A percentile compares a stretch with the other conserved stretches of the same genome.
These are phyloP conservation scores for Coccyzus lansbergi DNA, from an alignment of 2,797 vertebrate genomes.

Conservation along the genomic window DNA sequence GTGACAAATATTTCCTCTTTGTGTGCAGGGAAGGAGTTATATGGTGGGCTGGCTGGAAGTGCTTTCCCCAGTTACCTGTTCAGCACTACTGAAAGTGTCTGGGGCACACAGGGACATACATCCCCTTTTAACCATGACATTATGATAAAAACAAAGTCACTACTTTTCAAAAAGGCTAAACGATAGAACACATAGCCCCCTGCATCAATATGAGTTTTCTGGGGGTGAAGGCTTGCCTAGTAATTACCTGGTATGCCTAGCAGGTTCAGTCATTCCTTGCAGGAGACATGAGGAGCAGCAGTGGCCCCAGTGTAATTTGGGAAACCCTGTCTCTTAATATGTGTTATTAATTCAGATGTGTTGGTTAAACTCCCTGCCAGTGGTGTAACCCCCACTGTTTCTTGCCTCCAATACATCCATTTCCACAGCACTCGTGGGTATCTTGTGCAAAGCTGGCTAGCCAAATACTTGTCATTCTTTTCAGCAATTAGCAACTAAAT, in stretches of 20 bases:
- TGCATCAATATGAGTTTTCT: not conserved
- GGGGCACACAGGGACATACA: not conserved
- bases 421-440: fast-evolving
- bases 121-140: not conserved
- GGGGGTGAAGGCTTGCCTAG: not conserved
- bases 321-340: not conserved
- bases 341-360: not conserved
- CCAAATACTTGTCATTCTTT: not conserved
- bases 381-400: not conserved
- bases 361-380: not conserved
- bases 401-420: not conserved
- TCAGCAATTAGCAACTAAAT: not conserved
- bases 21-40: not conserved
- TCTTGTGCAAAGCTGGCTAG: not conserved
- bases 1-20: conserved; percentile 17
- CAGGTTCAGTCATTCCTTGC: not conserved
- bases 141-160: not conserved
- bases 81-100: not conserved
- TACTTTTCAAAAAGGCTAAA: not conserved
- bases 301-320: not conserved
- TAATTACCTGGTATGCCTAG: not conserved
- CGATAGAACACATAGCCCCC: not conserved
- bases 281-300: not conserved
- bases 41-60: not conserved
- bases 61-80: not conserved